These are phyloP conservation scores for Fulmarus glacialis DNA, from an alignment of 2,113 vertebrate species.

Conservation along the genomic window DNA sequence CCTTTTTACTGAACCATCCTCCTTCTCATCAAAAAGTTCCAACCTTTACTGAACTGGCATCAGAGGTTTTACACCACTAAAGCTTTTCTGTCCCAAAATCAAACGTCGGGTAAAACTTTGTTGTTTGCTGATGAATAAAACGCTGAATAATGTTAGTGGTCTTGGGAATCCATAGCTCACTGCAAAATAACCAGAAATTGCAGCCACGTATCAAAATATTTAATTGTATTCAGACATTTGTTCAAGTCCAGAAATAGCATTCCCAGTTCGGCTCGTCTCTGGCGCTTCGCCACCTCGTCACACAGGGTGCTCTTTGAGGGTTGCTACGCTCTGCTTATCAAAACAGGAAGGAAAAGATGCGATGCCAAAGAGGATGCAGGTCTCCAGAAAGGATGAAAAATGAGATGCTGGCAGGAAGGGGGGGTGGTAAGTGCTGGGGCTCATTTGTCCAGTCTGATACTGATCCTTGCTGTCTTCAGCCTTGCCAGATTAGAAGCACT, in stretches of 20 bases:
- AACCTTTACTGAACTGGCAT: neutral
- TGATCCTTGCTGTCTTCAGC: neutral
- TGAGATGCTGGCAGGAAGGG: neutral
- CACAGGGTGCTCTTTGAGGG: neutral
- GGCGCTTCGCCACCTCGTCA: neutral
- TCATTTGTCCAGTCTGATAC: neutral
- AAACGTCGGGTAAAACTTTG: neutral
- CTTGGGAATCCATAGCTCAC: neutral
- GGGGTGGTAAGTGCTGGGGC: neutral
- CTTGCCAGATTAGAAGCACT: neutral
- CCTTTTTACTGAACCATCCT: neutral
- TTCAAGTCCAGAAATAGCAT: neutral
- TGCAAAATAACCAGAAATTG: neutral
- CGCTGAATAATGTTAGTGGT: neutral
- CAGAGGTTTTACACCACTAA: neutral
- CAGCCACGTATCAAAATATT: neutral
- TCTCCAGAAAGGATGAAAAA: conserved; percentile 4
- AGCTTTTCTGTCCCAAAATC: neutral
- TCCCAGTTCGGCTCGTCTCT: neutral
- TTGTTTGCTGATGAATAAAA: neutral
- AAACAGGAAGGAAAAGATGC: conserved; percentile 49
- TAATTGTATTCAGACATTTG: neutral
- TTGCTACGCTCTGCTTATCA: neutral
- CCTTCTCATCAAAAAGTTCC: neutral
- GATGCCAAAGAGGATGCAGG: conserved; percentile 20